Base-by-base conservation (phyloP, 1,140 invertebrate genomes). In the Habropoda laboriosa region DNA sequence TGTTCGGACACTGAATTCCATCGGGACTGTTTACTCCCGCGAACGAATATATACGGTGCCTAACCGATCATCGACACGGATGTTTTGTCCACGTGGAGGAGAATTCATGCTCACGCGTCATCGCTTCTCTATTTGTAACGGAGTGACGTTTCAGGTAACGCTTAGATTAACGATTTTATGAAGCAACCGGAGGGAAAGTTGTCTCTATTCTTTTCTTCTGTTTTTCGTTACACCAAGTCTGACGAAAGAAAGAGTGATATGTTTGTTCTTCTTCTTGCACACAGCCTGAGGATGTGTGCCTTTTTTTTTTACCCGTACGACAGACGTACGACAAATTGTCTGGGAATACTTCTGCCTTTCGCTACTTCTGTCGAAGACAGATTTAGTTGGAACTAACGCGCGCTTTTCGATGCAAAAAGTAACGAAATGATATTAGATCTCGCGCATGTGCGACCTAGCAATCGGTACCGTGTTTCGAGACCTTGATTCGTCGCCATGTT, bases 31-130 rank as follows among this genome's bases (percentile, higher is more conserved):
- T 1, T 38, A n/a, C n/a, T n/a, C n/a, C n/a, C 6, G 58, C 32
- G 35, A 47, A 32, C 63, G 27, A 66, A 47, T 32, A 12, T n/a
- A n/a, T n/a, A n/a, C n/a, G n/a, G n/a, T n/a, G 24, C 38, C 24
- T 42, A 10, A 27, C 61, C 61, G 42, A 63, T 63, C 61, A n/a
- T 27, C 61, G 35, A 7, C 60, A 42, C 38, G 35, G 12, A n/a
- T 24, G n/a, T 21, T 61, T 35, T 13, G 18, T 12, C 10, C 45
- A 16, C n/a, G n/a, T n/a, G 8, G 45, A 24, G 6, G 21, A 51
- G 45, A 67, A 51, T 51, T 51, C 64, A 67, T n/a, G 45, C 30
- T 67, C 8, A 45, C 47, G n/a, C 47, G 45, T 67, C 64, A 67
- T 67, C 42, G 45, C 24, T n/a, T 45, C 35, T 13, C 64, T 51